A percentile compares a stretch with the other conserved stretches of the same genome.
phyloP scores from a whole-genome alignment of 1,140 invertebrate species.

The Diachasmimorpha longicaudata region DNA sequence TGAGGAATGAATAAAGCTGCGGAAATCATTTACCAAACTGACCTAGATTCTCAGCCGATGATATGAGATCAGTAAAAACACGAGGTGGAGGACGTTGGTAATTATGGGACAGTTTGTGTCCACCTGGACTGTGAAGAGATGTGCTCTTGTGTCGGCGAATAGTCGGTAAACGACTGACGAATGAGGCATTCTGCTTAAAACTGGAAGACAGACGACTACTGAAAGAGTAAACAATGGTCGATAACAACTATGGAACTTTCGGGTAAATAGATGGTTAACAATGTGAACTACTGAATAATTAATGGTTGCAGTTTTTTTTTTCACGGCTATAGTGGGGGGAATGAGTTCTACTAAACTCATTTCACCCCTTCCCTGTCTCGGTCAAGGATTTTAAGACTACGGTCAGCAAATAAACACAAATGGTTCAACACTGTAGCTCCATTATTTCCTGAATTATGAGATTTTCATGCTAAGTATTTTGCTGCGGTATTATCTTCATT shows the following conservation, averaged over 20 bases:
- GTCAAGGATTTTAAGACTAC: too few relatives aligned
- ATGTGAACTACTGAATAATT: too few relatives aligned
- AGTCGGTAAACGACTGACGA: conserved; percentile 85
- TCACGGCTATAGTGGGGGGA: too few relatives aligned
- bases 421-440: too few relatives aligned
- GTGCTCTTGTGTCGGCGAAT: conserved; percentile 82
- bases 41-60: conserved; percentile 77
- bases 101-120: conserved; percentile 64
- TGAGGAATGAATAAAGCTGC: background rate
- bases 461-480: too few relatives aligned
- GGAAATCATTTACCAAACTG: conserved; percentile 42
- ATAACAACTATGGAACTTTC: too few relatives aligned
- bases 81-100: conserved; percentile 54
- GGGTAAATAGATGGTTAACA: background rate
- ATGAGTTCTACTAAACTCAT: too few relatives aligned
- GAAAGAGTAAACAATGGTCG: conserved; percentile 26
- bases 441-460: too few relatives aligned
- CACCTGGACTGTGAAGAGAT: conserved; percentile 72
- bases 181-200: conserved; percentile 90
- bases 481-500: too few relatives aligned
- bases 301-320: too few relatives aligned
- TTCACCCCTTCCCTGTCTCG: too few relatives aligned
- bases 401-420: too few relatives aligned
- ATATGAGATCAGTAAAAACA: conserved; percentile 72
- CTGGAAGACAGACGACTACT: conserved; percentile 73